Base-by-base conservation (phyloP, 1,140 invertebrate genomes). In the Heliconius hermathena region DNA sequence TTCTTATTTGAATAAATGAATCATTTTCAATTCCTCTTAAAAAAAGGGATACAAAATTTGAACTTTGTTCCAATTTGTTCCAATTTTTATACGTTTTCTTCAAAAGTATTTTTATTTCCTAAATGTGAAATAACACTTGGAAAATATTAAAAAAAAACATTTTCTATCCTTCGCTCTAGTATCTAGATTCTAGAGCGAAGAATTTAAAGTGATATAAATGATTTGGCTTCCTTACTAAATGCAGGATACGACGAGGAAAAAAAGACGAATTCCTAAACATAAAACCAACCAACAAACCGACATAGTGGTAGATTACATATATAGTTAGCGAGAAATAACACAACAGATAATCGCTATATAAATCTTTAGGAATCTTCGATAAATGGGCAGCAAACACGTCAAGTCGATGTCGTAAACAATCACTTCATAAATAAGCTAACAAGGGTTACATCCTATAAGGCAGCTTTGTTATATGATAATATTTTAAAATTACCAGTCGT, bases 341-440 rank as follows among this genome's bases (percentile, higher is more conserved):
- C 33, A 36, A 71, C 70, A 16, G 16, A 18, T 71, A 72, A 72
- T 36, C 71, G 11, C 60, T 26, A 72, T 72, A 72, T 72, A 72
- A 72, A 72, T 72, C 71, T 41, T 72, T 8, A 72, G 36, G 71
- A 72, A 41, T 72, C 71, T 38, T 38, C 71, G 71, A 72, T 72
- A 72, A 72, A 72, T 72, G 71, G 36, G 18, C 36, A 41, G n/a
- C 71, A 72, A 72, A 41, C 71, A 72, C 71, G 71, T 72, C 71
- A 72, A 72, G 71, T 41, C 71, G 13, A 41, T 72, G 71, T 72
- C 71, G 36, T 72, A 72, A 72, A 72, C 71, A 72, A 72, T 72
- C 71, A 72, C 71, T 72, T 72, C 71, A 72, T 72, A 72, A 72
- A 72, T 72, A 72, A 72, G 71, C 71, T 72, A 72, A 72, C 71